These are phyloP conservation scores for Lithosia quadra DNA, from an alignment of 2,888 invertebrate genomes.

Conservation along the genomic window DNA sequence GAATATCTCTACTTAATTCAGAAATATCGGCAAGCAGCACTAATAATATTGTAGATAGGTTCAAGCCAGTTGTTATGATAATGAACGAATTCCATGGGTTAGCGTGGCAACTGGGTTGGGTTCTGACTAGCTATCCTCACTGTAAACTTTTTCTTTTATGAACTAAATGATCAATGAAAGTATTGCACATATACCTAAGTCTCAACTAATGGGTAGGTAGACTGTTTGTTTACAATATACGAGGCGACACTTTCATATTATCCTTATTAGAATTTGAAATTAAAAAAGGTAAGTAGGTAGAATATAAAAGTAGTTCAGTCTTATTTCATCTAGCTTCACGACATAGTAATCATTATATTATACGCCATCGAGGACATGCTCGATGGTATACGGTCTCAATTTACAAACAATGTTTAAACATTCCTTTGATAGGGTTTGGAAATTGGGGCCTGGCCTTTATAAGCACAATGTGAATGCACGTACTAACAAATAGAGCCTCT, in stretches of 20 bases:
- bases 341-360: neutral
- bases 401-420: neutral
- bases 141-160: too few relatives aligned
- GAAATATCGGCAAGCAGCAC: too few relatives aligned
- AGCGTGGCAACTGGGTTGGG: too few relatives aligned
- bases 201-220: too few relatives aligned
- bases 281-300: neutral
- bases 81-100: too few relatives aligned
- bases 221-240: too few relatives aligned
- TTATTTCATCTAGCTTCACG: neutral
- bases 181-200: too few relatives aligned
- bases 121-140: too few relatives aligned
- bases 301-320: neutral
- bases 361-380: too few relatives aligned
- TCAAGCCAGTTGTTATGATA: neutral
- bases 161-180: too few relatives aligned
- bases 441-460: neutral
- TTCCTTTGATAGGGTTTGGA: neutral
- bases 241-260: neutral
- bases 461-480: constrained; percentile 4
- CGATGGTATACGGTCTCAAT: neutral
- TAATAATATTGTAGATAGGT: neutral
- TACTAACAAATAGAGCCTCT: constrained; percentile 9
- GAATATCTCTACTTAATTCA: too few relatives aligned
- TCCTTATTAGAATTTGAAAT: neutral